A percentile compares a stretch with the other conserved stretches of the same genome.
These are phyloP conservation scores for Cyphomyrmex costatus DNA, from an alignment of 1,140 invertebrate genomes.

Conservation along the genomic window DNA sequence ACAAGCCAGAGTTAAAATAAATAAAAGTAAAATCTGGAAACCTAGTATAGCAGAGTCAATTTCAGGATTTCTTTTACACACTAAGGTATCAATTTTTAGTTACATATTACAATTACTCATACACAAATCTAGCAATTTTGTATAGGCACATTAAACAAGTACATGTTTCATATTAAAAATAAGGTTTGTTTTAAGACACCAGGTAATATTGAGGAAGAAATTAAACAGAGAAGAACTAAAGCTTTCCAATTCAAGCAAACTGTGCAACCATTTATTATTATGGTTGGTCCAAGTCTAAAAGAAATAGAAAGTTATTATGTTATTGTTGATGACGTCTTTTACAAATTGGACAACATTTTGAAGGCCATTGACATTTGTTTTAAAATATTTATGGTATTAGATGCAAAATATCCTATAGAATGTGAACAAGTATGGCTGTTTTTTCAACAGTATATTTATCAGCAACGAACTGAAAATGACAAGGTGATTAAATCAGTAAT, in stretches of 20 bases:
- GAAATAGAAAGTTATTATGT: background rate
- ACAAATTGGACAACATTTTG: background rate
- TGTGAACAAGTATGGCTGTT: conserved; percentile 7
- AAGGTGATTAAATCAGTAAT: background rate
- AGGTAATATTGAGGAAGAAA: background rate
- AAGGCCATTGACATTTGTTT: background rate
- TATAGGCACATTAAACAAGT: background rate
- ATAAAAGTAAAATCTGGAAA: background rate
- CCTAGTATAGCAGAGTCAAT: background rate
- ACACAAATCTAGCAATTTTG: no score
- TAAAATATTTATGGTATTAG: conserved; percentile 1
- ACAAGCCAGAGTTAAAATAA: background rate
- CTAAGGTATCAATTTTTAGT: background rate
- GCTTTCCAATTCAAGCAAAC: background rate
- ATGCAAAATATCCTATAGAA: background rate
- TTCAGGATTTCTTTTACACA: conserved; percentile 14
- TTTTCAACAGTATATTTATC: background rate
- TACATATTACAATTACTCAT: no score
- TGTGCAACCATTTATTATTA: conserved; percentile 2
- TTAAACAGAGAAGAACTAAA: background rate
- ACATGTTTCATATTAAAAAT: background rate
- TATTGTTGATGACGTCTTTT: background rate
- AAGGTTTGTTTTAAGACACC: background rate
- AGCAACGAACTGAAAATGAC: background rate
- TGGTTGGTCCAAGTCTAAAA: background rate